phyloP scores from a whole-genome alignment of 53 echinoderm and acorn worm genomes.

The Antedon mediterranea region DNA sequence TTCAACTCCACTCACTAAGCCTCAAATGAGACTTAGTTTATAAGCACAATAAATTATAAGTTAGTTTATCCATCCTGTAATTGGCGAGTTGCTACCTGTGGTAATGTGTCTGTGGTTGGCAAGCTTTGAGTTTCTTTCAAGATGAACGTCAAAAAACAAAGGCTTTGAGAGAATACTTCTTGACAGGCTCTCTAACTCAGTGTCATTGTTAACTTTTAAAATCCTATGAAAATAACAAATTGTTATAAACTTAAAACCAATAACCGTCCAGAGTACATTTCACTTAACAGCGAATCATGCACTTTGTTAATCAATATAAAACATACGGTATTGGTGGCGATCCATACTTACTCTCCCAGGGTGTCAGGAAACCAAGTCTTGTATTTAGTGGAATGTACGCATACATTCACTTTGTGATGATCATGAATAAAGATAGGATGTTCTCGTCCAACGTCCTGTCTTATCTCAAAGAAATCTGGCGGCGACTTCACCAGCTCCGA shows the following conservation, averaged over 20 bases:
- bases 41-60: no score
- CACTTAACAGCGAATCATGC: no score
- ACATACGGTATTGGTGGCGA: no score
- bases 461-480: not conserved
- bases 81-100: conserved; percentile 33
- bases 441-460: not conserved
- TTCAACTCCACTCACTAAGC: no score
- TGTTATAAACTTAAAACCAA: no score
- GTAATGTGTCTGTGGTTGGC: conserved; percentile 24
- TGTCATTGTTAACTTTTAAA: conserved; percentile 38
- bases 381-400: conserved; percentile 19
- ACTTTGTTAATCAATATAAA: no score
- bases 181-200: conserved; percentile 34
- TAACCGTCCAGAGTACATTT: no score
- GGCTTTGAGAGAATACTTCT: conserved; percentile 44
- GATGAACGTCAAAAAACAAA: conserved; percentile 45
- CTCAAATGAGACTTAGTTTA: no score
- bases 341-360: conserved; percentile 48
- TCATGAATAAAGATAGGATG: conserved; percentile 15
- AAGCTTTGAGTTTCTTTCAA: conserved; percentile 30
- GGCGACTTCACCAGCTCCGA: not conserved
- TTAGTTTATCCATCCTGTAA: no score
- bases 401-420: conserved; percentile 29
- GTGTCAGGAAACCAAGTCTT: conserved; percentile 46
- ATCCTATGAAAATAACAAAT: conserved; percentile 18